These are phyloP conservation scores for Mixornis gularis DNA, from an alignment of 2,113 vertebrate species.

Conservation along the genomic window DNA sequence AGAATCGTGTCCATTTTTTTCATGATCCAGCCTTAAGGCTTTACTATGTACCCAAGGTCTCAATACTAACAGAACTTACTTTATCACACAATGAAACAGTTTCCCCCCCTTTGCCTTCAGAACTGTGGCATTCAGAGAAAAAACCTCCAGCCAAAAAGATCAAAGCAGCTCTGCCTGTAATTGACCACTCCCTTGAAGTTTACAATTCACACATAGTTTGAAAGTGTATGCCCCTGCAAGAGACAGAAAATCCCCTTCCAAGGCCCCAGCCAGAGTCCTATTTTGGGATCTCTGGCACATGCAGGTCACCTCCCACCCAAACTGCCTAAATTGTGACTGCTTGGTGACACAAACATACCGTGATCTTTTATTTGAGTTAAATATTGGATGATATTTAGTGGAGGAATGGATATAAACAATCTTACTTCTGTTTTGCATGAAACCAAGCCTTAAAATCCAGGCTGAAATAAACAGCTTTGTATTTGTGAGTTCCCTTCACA, in stretches of 20 bases:
- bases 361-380: neutral
- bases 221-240: neutral
- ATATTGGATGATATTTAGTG: neutral
- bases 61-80: neutral
- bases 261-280: fast-evolving
- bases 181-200: neutral
- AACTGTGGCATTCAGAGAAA: neutral
- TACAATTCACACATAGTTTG: neutral
- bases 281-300: neutral
- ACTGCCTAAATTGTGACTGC: neutral
- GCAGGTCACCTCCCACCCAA: neutral
- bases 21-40: neutral
- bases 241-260: neutral
- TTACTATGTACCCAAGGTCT: neutral
- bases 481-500: neutral
- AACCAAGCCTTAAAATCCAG: neutral
- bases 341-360: fast-evolving
- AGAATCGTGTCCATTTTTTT: neutral
- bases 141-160: neutral
- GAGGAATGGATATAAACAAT: neutral
- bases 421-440: neutral
- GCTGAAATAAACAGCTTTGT: neutral
- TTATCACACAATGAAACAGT: neutral
- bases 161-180: neutral
- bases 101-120: neutral